Base-by-base conservation (phyloP, 2,797 vertebrate species). In the Microcaecilia unicolor region DNA sequence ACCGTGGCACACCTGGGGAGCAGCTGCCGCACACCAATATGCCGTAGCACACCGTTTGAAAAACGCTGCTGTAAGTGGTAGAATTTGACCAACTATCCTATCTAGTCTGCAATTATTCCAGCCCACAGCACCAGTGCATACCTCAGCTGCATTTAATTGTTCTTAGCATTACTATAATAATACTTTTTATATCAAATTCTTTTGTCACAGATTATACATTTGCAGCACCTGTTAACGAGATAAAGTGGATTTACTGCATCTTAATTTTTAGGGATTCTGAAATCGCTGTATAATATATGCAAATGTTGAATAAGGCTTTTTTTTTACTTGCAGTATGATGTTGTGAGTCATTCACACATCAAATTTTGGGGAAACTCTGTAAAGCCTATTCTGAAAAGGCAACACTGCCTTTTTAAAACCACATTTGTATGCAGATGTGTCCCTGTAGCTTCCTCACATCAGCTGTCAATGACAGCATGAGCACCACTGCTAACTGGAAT, bases 361-460 rank as follows among this genome's bases (percentile, higher is more conserved):
- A 59, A 28, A 48, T 51, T 60, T 50, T 51, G 39, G 28, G 33
- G 54, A 63, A 69, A 64, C 23, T 48, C 40, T 38, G 30, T 38
- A 65, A 52, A 51, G 18, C 12, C 17, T 29, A 34, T 22, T 17
- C 51, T 41, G 59, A 54, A 54, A 58, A 52, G 68, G 37, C 44
- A 55, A 67, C 76, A 67, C 72, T 80, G 67, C 41, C 42, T 55
- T 67, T 70, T 51, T 7, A 58, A 70, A 65, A 70, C 51, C 44
- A 44, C 61, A 83, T 84, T 79, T 78, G 56, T 68, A 82, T 80
- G 58, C 61, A 65, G 60, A 64, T 62, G 46, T 29, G 43, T 57
- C 45, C 45, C 55, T 42, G 25, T 58, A 35, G 56, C 22, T 69
- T 67, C 38, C 40, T 64, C 20, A n/a, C 29, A 47, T 58, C 4